Percentiles rank a stretch among this genome's conserved stretches.
Evolutionary conservation across 2,797 vertebrate genomes (phyloP).

Genomic region (Cetoscarus ocellatus): DNA sequence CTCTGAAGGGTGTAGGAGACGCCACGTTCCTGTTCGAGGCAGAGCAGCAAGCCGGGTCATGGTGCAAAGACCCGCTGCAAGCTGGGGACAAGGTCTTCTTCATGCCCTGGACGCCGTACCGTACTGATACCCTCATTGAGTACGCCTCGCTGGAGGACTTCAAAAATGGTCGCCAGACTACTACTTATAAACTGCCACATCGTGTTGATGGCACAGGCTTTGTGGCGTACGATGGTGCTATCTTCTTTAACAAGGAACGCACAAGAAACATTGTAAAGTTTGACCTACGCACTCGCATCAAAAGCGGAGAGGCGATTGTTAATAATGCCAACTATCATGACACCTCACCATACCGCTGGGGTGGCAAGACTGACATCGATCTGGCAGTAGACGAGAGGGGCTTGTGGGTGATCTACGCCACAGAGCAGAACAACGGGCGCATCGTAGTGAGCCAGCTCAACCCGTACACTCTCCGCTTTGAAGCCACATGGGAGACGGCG

Average conservation of each 20-base stretch:
- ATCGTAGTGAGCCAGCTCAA: conserved; percentile 99
- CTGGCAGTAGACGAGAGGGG: conserved; percentile 97
- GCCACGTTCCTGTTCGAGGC: conserved; percentile 96
- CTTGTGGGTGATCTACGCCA: conserved; percentile 98
- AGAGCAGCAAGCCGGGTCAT: conserved; percentile 97
- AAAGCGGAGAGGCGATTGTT: conserved; percentile 98
- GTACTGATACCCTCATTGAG: conserved; percentile 96
- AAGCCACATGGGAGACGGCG: conserved; percentile 95
- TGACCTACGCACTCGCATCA: conserved; percentile 98
- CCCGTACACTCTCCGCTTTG: conserved; percentile 97
- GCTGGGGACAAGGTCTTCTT: conserved; percentile 99
- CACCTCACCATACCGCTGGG: conserved; percentile 98
- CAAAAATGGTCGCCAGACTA: conserved; percentile 92
- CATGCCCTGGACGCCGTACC: conserved; percentile 99
- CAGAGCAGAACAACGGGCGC: conserved; percentile 98
- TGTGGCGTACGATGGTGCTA: conserved; percentile 97
- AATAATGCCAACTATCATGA: conserved; percentile 99
- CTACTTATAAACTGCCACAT: conserved; percentile 97
- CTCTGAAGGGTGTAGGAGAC: conserved; percentile 94
- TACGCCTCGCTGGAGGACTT: conserved; percentile 96
- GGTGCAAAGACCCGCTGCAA: conserved; percentile 99
- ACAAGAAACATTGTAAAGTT: conserved; percentile 99
- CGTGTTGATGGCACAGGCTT: conserved; percentile 98
- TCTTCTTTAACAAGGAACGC: conserved; percentile 99
- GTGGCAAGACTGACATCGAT: conserved; percentile 98